Evolutionary conservation across 2,113 vertebrate species (phyloP), one percentile per base, ranked within the genome.

Genomic region (Rhinichthys klamathensis): DNA sequence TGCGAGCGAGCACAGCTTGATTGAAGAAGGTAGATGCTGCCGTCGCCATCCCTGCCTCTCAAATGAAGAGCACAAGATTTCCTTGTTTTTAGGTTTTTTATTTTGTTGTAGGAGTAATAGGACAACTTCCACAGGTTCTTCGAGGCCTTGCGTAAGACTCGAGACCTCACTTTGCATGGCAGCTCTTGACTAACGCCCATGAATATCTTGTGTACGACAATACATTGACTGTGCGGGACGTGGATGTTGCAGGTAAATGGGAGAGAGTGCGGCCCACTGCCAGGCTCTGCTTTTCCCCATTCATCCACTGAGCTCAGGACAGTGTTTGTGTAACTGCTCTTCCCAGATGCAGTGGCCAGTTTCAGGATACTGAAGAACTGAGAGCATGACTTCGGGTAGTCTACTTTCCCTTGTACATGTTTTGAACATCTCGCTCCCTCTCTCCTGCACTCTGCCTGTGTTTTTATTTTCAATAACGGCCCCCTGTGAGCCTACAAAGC

Each of bases 61-160:
- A 74, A 88, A 90, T 89, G 90, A 93, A 91, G 89, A 95, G 94
- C 94, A 94, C 94, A 95, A 95, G 88, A 89, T 78, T 88, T 93
- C 90, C 78, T 89, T 88, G 91, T 92, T 93, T 91, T 75, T 69
- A 69, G n/a, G 58, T 58, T 90, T 83, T 90, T 91, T 92, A 80
- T 90, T 90, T 91, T 90, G 92, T 89, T 72, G 88, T 90, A 89
- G 18, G n/a, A 21, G 18, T 38, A 41, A 84, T 60, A 69, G 87
- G 79, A 88, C 83, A 80, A 91, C 92, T 91, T 93, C 92, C 93
- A 92, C 86, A 89, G 85, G 89, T 84, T 90, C 82, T 82, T 90
- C 75, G 74, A 85, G 85, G 80, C 51, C 76, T 84, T 69, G 41
- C 80, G 10, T 70, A 86, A 67, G 79, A 30, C 61, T n/a, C 32